Percentiles rank a stretch among this genome's conserved stretches.
These are phyloP conservation scores for Triplophysa bombifrons DNA, from an alignment of 2,797 vertebrate genomes.

Conservation along the genomic window DNA sequence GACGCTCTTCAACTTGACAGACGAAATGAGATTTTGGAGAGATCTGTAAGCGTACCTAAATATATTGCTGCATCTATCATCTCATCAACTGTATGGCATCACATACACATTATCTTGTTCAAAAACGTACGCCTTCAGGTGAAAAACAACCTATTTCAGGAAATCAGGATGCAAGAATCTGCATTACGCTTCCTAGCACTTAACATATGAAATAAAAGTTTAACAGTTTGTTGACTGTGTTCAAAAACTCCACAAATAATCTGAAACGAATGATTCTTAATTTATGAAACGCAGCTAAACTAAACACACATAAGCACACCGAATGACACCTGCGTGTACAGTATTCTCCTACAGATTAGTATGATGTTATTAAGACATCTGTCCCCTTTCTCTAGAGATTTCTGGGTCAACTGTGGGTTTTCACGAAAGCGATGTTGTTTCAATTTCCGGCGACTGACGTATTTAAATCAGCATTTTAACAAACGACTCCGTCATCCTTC, in stretches of 20 bases:
- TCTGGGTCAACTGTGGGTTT: slow-evolving; percentile 53
- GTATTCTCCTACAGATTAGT: slow-evolving; percentile 38
- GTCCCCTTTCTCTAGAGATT: slow-evolving; percentile 45
- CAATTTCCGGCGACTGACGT: slow-evolving; percentile 54
- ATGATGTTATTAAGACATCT: slow-evolving; percentile 46
- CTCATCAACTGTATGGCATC: slow-evolving; percentile 43
- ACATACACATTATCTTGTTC: slow-evolving; percentile 17
- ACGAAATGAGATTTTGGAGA: slow-evolving; percentile 45
- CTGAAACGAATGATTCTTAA: not conserved
- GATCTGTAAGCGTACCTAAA: slow-evolving; percentile 45
- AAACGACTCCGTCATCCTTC: slow-evolving; percentile 73
- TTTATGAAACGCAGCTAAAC: not conserved
- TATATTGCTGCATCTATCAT: slow-evolving; percentile 48
- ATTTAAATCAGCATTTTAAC: slow-evolving; percentile 76
- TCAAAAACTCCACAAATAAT: not conserved
- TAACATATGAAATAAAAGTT: not conserved
- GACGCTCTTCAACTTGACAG: slow-evolving; percentile 39
- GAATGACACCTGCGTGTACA: not conserved
- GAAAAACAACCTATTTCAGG: slow-evolving; percentile 18
- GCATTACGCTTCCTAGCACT: slow-evolving; percentile 25
- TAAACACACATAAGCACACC: not conserved
- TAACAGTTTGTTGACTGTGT: not conserved
- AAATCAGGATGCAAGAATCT: not conserved
- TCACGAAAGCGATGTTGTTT: slow-evolving; percentile 31
- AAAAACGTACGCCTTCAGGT: slow-evolving; percentile 22